Base-by-base conservation (phyloP, 2,113 vertebrate species). In the Ptychochromis oligacanthus region DNA sequence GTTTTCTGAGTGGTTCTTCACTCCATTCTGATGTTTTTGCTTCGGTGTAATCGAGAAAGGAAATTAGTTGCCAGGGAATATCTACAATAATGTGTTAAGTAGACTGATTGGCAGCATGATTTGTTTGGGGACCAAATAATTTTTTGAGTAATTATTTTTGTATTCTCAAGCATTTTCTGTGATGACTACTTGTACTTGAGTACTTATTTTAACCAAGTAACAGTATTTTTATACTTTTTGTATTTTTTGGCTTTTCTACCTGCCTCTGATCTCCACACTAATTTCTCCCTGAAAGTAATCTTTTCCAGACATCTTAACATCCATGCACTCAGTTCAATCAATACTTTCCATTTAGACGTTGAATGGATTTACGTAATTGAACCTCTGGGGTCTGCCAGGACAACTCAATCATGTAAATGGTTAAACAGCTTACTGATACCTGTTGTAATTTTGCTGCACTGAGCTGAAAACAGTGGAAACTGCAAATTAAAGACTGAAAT, bases 291-390 rank as follows among this genome's bases (percentile, higher is more conserved):
- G 20, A 18, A 74, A 81, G 84, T 70, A 82, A 46, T 78, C 79
- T 78, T 75, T 65, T 34, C 3, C 87, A 46, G 75, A 87, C 83
- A 81, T 86, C 79, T 65, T 85, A 36, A 87, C 82, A 88, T 77
- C 86, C 64, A 12, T 26, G 60, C 75, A 83, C 92, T 81, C 84
- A 86, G 20, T 79, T 57, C 64, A 81, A 79, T 90, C 87, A 80
- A 90, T 93, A 87, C 79, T 91, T 91, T 89, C 80, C 88, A 91
- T 94, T 92, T 86, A 87, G 85, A 85, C 87, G 58, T 88, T 89
- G 83, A 83, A 88, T 86, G 82, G 77, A 92, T 88, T 89, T 84
- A 80, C 74, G 74, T 88, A 92, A 87, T 84, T 91, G 83, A 91
- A 92, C 76, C 88, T 87, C 46, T 46, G 17, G 78, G 91, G 83